Base-by-base conservation (phyloP, 2,113 vertebrate species). In the Limanda limanda region DNA sequence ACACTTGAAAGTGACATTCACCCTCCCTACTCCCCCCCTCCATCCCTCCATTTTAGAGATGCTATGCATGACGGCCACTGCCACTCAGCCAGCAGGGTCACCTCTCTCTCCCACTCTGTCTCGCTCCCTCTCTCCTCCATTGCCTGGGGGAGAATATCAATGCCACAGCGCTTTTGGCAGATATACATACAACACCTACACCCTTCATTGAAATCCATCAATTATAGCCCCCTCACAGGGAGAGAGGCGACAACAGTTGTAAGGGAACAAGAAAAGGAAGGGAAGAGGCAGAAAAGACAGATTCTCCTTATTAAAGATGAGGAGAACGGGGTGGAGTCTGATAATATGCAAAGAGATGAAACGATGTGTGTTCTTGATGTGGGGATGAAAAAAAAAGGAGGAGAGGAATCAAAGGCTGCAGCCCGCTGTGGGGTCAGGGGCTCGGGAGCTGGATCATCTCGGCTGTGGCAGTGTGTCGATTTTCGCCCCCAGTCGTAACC, bases 371-470 rank as follows among this genome's bases (percentile, higher is more conserved):
- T 96, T 96, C 94, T 95, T 96, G 96, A 96, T 96, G 96, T 96
- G 95, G 94, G 95, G 95, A 96, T 95, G 95, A 95, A 96, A 94
- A 96, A 96, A 95, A 96, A 95, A 95, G 9, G 59, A 88, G 95
- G 94, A 92, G 85, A 93, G 95, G 95, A 97, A 97, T 98, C 96
- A 98, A 97, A 98, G 95, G 94, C 95, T 93, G 94, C 93, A 95
- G 95, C 95, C 96, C 91, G 95, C 96, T 96, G 96, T 89, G 84
- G 94, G 97, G 96, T 96, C 96, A 97, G 95, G 96, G 96, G 94
- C 96, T 95, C 95, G 89, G 91, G 94, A 95, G 95, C 94, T 94
- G 95, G 95, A 95, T 94, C 95, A 95, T 90, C 84, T 84, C 78
- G 77, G 79, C 82, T 93, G 95, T 95, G 95, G 95, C 93, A 92